A percentile compares a stretch with the other conserved stretches of the same genome.
Evolutionary conservation across 2,888 invertebrate species (phyloP).

Genomic region (Lepidonotus clava): DNA sequence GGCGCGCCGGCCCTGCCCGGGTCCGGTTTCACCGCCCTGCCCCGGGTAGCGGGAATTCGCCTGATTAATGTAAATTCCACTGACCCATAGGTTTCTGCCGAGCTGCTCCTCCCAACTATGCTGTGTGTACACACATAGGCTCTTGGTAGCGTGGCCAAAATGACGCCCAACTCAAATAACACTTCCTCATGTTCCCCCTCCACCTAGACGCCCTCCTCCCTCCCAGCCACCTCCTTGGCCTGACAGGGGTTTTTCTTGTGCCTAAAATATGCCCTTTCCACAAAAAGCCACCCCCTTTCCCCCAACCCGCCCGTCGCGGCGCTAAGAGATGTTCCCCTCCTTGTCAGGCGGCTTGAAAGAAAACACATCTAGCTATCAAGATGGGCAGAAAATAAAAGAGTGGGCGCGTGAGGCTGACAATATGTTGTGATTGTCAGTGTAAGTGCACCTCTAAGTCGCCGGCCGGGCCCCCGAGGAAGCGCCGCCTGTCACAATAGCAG

Average conservation of each 20-base stretch:
- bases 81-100: constrained; percentile 2
- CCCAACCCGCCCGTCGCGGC: neutral
- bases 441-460: constrained; percentile 36
- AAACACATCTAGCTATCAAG: constrained; percentile 39
- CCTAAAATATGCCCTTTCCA: neutral
- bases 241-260: neutral
- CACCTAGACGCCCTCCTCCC: neutral
- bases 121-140: neutral
- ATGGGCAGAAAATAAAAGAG: constrained; percentile 41
- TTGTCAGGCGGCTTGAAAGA: constrained; percentile 40
- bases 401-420: neutral
- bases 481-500: constrained; percentile 17
- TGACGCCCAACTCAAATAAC: constrained; percentile 14
- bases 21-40: neutral
- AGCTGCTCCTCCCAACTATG: neutral
- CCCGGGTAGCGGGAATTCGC: neutral
- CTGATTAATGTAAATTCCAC: constrained; percentile 41
- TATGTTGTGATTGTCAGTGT: constrained; percentile 23
- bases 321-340: constrained; percentile 6
- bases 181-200: neutral
- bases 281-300: constrained; percentile 1
- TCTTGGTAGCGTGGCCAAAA: neutral
- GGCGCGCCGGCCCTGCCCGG: neutral
- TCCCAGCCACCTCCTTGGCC: neutral
- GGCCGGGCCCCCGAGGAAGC: neutral